Percentiles rank a stretch among this genome's conserved stretches.
phyloP scores from a whole-genome alignment of 2,888 invertebrate species.

The Eristalinus sepulchralis region DNA sequence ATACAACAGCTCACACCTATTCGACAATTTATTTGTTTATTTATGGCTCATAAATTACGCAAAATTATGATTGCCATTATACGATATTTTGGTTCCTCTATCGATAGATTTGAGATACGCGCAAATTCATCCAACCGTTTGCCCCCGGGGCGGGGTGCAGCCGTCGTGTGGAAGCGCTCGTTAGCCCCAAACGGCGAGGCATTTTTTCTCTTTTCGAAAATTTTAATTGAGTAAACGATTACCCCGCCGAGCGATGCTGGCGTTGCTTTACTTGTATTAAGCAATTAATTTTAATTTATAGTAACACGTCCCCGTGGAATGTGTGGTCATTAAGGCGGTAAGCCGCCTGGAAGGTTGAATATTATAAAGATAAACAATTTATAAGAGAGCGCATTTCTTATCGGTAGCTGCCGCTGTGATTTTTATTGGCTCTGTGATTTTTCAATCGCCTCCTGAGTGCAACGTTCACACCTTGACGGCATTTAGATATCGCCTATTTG shows the following conservation, averaged over 20 bases:
- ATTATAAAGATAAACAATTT: background rate
- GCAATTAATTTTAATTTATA: constrained; percentile 22
- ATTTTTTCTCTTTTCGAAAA: background rate
- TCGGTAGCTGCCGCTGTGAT: background rate
- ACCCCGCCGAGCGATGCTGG: background rate
- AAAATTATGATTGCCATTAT: constrained; percentile 59
- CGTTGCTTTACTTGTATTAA: constrained; percentile 2
- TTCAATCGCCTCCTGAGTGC: background rate
- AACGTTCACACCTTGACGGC: background rate
- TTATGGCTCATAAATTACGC: constrained; percentile 66
- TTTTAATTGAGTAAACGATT: constrained; percentile 13
- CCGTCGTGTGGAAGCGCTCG: background rate
- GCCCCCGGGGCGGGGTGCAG: background rate
- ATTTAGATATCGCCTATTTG: background rate
- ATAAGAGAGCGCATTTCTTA: background rate
- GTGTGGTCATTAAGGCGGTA: background rate
- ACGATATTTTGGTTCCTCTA: constrained; percentile 10
- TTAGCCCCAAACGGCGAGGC: background rate
- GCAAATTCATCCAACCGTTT: background rate
- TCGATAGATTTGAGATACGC: constrained; percentile 4
- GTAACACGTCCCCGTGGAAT: background rate
- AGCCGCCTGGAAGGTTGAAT: background rate
- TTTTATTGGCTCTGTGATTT: background rate
- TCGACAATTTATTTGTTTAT: constrained; percentile 65
- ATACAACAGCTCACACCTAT: constrained; percentile 24